Evolutionary conservation across 2,888 invertebrate genomes (phyloP), one percentile per base, ranked within the genome.

Genomic region (Pheosia tremula): DNA sequence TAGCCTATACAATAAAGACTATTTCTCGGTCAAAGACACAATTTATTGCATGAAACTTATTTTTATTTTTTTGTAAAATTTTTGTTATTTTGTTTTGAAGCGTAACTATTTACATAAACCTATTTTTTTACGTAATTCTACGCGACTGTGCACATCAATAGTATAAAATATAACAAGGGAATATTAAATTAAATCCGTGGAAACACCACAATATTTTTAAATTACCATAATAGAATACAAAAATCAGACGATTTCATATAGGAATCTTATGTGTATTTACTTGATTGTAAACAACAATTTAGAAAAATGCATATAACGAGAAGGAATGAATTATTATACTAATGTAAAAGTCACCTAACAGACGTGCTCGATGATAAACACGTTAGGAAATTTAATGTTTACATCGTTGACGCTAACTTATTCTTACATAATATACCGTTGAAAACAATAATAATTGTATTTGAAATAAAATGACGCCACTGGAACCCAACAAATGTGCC

Each of bases 51-150:
- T 77, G 68, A 81, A 81, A 24, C 24, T 24, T 24, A 24, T 78
- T 80, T 76, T 64, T 53, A 64, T 70, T 71, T 68, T 63, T 63
- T 68, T 57, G 69, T 67, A 67, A 69, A 74, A 75, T 56, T 52
- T 64, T 74, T 75, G 75, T 71, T 75, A 78, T 79, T 80, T 72
- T 69, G 69, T 76, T 80, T 79, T 78, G 80, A 87, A 85, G 85
- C 85, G 86, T 85, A 85, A 82, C 85, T 91, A 91, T 91, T 88
- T 91, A 91, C 90, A 91, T 86, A 88, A 87, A 83, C 82, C 84
- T 86, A 88, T 80, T 76, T 24, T 24, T 82, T 81, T 83, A 83
- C 78, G 85, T 85, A 85, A 78, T 75, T 79, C 82, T 83, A 84
- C 78, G 79, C 83, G 80, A 82, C 76, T 78, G 81, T 83, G 80